Evolutionary conservation across 2,113 vertebrate genomes (phyloP).

Genomic region (Solea senegalensis): DNA sequence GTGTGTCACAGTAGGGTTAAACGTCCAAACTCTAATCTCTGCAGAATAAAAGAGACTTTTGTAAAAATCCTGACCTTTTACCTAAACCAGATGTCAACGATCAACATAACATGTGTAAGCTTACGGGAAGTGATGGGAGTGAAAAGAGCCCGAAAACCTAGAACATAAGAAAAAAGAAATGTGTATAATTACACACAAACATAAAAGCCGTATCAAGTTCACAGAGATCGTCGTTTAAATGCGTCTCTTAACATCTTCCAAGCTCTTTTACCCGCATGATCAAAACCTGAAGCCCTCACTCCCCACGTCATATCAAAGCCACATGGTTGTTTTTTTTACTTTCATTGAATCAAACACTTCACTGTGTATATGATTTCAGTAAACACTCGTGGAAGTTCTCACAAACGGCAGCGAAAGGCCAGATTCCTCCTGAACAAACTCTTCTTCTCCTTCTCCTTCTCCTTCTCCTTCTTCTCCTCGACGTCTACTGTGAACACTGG

Average conservation of each 20-base stretch:
- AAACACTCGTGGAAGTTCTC: slow-evolving; percentile 15
- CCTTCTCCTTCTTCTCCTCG: slow-evolving; percentile 10
- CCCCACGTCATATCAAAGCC: slow-evolving; percentile 32
- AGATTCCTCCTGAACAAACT: neutral
- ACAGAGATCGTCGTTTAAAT: slow-evolving; percentile 19
- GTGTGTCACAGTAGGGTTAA: too few relatives aligned
- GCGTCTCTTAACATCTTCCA: slow-evolving; percentile 32
- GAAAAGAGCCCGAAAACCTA: slow-evolving; percentile 6
- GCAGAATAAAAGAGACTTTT: too few relatives aligned
- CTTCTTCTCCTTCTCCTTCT: slow-evolving; percentile 14
- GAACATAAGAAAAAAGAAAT: neutral
- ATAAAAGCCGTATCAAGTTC: slow-evolving; percentile 8
- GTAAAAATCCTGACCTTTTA: too few relatives aligned
- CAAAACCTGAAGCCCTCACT: slow-evolving; percentile 37
- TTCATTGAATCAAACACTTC: slow-evolving; percentile 37
- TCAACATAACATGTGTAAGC: neutral
- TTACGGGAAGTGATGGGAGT: slow-evolving; percentile 25
- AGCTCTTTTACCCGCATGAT: slow-evolving; percentile 34
- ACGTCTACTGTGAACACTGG: slow-evolving; percentile 34
- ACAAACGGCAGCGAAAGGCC: neutral
- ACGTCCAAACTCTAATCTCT: too few relatives aligned
- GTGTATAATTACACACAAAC: neutral
- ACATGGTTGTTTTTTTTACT: slow-evolving; percentile 32
- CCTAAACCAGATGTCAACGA: too few relatives aligned
- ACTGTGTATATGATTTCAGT: slow-evolving; percentile 34